These are phyloP conservation scores for Caenorhabditis latens DNA, from an alignment of 1,140 invertebrate species.

Conservation along the genomic window DNA sequence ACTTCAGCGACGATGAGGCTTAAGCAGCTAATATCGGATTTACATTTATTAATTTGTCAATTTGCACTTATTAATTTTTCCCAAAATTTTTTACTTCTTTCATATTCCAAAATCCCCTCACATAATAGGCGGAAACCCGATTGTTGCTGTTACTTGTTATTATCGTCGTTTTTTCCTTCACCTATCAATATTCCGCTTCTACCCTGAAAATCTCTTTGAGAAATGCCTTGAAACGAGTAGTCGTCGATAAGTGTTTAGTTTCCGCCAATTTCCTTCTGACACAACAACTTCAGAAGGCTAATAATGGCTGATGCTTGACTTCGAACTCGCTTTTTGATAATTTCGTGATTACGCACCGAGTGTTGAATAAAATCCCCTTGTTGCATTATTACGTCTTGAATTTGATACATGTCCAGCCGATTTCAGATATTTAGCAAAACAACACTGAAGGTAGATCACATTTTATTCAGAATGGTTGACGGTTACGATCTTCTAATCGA, in stretches of 20 bases:
- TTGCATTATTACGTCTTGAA: background rate
- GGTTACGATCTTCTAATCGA: slow-evolving; percentile 5
- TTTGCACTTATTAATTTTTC: slow-evolving; percentile 30
- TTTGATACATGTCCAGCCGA: background rate
- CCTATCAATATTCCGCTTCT: slow-evolving; percentile 44
- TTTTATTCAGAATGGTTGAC: background rate
- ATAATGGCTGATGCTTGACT: background rate
- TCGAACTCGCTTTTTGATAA: background rate
- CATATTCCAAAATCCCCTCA: background rate
- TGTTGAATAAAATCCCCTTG: slow-evolving; percentile 48
- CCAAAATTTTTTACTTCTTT: background rate
- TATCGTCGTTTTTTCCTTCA: slow-evolving; percentile 38
- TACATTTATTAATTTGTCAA: slow-evolving; percentile 1
- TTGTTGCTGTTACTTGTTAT: slow-evolving; percentile 54
- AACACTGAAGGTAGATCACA: too few relatives aligned
- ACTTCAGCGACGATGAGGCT: slow-evolving; percentile 64
- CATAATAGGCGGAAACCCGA: slow-evolving; percentile 54
- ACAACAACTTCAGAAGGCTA: background rate
- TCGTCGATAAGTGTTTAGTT: background rate
- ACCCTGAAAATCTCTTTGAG: background rate
- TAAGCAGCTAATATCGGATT: background rate
- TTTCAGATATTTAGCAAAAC: background rate
- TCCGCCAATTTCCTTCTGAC: background rate
- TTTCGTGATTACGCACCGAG: slow-evolving; percentile 38
- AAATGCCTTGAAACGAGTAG: slow-evolving; percentile 49